Evolutionary conservation across 2,797 vertebrate genomes (phyloP), one percentile per base, ranked within the genome.

Genomic region (Protosalanx chinensis): DNA sequence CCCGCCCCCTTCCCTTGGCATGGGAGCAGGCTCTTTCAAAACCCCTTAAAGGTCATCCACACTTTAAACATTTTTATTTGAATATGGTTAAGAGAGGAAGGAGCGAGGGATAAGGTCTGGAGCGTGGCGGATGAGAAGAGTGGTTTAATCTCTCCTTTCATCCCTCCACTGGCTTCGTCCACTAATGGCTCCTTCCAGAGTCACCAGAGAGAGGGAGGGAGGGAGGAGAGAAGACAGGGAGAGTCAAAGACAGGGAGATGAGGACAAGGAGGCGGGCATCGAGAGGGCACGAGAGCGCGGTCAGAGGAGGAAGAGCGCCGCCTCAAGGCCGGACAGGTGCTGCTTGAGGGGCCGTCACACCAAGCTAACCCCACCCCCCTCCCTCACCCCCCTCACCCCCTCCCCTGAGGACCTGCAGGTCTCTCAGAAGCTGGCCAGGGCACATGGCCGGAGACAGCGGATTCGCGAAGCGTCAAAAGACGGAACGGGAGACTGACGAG

Each of bases 31-130:
- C 60, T 78, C 60, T 77, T 82, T 82, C 68, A 74, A 51, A 79
- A 73, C 70, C 41, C 77, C 69, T 80, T 82, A 88, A 89, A 91
- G 86, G 89, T 89, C 88, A 85, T 37, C 59, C 60, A 58, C 70
- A 81, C 78, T 85, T 82, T 72, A 72, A 74, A 78, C 70, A 59
- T 81, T 81, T 77, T 67, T 15, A 76, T 82, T 79, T 83, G 70
- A 79, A 80, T 78, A 76, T 71, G 49, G 70, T 64, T 32, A 41
- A 30, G 23, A 30, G 23, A 37, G 16, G 20, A 59, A 51, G 59
- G 65, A 60, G 59, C 3, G 27, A 35, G 37, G 57, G 63, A 72
- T 29, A 29, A 49, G 53, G 74, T 63, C 77, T 60, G 71, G 18
- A 64, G 66, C 37, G 67, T n/a, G 49, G 59, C 66, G 51, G 65